Conservation (phyloP, 1,140 invertebrate species). For the Acromyrmex charruanus region DNA sequence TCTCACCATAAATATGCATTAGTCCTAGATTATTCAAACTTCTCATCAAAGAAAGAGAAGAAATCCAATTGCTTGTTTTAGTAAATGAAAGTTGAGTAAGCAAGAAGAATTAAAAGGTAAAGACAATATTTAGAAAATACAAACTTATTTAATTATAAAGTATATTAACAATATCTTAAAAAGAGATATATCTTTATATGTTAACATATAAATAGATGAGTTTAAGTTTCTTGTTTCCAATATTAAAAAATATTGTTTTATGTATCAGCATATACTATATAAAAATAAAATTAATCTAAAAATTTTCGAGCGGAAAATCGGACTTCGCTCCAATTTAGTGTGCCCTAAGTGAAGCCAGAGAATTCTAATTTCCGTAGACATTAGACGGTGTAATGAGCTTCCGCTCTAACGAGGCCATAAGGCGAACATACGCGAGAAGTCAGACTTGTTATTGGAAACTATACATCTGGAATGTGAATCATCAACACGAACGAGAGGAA, state of each 20-base stretch:
- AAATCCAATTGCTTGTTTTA: conserved; percentile 15
- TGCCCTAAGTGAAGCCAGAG: conserved; percentile 49
- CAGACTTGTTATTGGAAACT: conserved; percentile 72
- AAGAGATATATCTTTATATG: neutral
- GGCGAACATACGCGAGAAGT: conserved; percentile 67
- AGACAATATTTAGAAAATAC: neutral
- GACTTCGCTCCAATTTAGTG: conserved; percentile 68
- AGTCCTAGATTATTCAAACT: conserved; percentile 28
- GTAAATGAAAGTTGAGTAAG: neutral
- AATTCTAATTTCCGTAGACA: conserved; percentile 75
- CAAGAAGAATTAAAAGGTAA: neutral
- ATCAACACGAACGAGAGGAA: conserved; percentile 26
- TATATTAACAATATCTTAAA: neutral
- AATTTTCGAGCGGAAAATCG: conserved; percentile 56
- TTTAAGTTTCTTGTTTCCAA: neutral
- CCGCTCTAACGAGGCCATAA: conserved; percentile 73
- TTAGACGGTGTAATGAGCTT: conserved; percentile 73
- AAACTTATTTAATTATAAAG: neutral
- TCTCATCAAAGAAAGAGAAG: neutral
- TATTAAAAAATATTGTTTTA: neutral
- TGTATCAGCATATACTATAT: neutral
- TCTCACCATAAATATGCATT: conserved; percentile 27
- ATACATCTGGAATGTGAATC: conserved; percentile 72
- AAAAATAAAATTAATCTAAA: neutral
- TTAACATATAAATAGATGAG: neutral